Evolutionary conservation across 2,797 vertebrate species (phyloP), one percentile per base, ranked within the genome.

Genomic region (Pseudotriccus pelzelni): DNA sequence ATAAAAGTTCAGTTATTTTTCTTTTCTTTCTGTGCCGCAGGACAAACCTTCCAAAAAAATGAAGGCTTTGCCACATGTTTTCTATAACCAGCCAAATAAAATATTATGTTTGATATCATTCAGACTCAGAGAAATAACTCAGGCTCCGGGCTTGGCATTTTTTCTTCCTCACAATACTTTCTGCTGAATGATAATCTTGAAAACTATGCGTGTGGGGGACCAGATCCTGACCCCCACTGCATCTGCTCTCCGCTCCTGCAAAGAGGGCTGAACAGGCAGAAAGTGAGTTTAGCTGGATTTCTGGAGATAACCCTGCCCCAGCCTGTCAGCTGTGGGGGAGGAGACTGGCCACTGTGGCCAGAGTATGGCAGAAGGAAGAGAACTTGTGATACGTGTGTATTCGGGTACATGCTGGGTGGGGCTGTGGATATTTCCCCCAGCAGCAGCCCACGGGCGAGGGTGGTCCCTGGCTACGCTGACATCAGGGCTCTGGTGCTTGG

Each of bases 31-130:
- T 67, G n/a, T 74, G 62, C 79, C 10, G 1, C 56, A 87, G 77
- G 76, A 82, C 56, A 88, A 89, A 78, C 36, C 8, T 88, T 93
- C 14, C 32, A 49, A 70, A 80, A 78, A 89, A 87, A 83, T 46
- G 37, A 85, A 87, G 32, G 24, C 62, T 87, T 77, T 73, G 44
- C 79, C 91, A 88, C 70, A 78, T 78, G 37, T 84, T 87, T 89
- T 80, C 55, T 67, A 4, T 81, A 78, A 70, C 14, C 4, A 17
- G 82, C 92, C 90, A 96, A 96, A 73, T 80, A 74, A 94, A 96
- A 96, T 78, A 94, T 77, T 89, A 77, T 89, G 50, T 63, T 87
- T 88, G 79, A 74, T 90, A 84, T 70, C 50, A 60, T 84, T 96
- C 25, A n/a, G 41, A 34, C 32, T 50, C 67, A 90, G 79, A 69